Base-by-base conservation (phyloP, 2,888 invertebrate species). In the Oscheius sp. region DNA sequence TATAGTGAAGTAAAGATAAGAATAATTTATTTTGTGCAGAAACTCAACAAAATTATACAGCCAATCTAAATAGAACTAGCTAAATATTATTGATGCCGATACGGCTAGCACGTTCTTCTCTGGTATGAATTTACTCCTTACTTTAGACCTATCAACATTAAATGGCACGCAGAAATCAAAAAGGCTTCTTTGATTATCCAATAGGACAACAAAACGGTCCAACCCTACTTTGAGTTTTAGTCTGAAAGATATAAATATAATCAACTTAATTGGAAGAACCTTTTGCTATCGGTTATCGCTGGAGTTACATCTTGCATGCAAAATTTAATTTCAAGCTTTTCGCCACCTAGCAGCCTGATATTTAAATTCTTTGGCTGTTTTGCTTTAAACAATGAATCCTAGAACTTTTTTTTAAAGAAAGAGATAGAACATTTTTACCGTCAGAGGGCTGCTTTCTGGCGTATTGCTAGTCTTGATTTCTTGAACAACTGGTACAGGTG, bases 121-220 rank as follows among this genome's bases (percentile, higher is more conserved):
- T 6, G n/a, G 15, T 10, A 55, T 8, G 17, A 75, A 69, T 37
- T 75, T 75, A 12, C 73, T 71, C 23, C 71, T 61, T 3, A 55
- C 73, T n/a, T 53, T 69, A 1, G 50, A 23, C 25, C 55, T 23
- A 42, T 70, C 42, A n/a, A 78, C 57, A 12, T 55, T 46, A 27
- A 75, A 72, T 3, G 78, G 78, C 3, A 74, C 33, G 4, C 65
- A 66, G 46, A 75, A 71, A 33, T 78, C 75, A 48, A 53, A 75
- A 3, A 78, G 53, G 15, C 72, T 72, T n/a, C 69, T 52, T 1
- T 46, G 31, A n/a, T 75, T 74, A 46, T 75, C 75, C 10, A 71
- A 23, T 5, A 71, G 53, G 10, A 78, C 48, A 4, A 75, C 17
- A 20, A 71, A 48, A 31, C 77, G 70, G 20, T 71, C 72, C 6